These are phyloP conservation scores for Palaemon carinicauda DNA, from an alignment of 1,140 invertebrate genomes.

Conservation along the genomic window DNA sequence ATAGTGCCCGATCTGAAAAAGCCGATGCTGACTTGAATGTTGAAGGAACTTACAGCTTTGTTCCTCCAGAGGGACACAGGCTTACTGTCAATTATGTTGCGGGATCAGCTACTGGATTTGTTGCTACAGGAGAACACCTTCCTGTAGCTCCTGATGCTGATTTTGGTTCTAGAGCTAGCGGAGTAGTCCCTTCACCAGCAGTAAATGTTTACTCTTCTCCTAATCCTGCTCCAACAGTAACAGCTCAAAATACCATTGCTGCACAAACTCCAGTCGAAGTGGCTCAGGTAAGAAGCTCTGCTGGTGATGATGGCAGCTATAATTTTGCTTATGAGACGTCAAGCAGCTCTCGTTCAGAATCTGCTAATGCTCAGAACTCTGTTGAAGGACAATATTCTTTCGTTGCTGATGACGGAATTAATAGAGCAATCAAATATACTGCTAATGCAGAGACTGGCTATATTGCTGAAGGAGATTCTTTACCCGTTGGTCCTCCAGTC, in stretches of 20 bases:
- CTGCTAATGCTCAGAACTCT: neutral
- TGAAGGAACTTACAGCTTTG: constrained; percentile 63
- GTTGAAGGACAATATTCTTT: neutral
- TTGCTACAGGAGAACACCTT: constrained; percentile 24
- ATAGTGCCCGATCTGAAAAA: constrained; percentile 53
- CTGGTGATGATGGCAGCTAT: neutral
- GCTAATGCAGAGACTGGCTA: constrained; percentile 34
- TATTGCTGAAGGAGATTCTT: constrained; percentile 29
- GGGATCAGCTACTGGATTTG: constrained; percentile 49
- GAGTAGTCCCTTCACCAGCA: too few species aligned
- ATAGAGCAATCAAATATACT: neutral
- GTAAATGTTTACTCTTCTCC: too few species aligned
- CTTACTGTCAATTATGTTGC: constrained; percentile 64
- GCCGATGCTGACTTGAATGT: constrained; percentile 60
- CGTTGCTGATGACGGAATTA: neutral
- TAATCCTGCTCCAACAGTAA: too few species aligned
- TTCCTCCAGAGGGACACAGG: constrained; percentile 61
- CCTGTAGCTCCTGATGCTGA: constrained; percentile 6
- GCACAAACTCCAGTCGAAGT: too few species aligned
- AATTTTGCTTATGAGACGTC: neutral
- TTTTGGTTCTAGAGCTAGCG: neutral
- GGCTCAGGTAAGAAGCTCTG: neutral
- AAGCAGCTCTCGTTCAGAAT: neutral
- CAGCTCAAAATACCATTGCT: too few species aligned
- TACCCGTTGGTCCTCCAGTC: neutral